Evolutionary conservation across 2,888 invertebrate species (phyloP).

Genomic region (Athripsodes cinereus): DNA sequence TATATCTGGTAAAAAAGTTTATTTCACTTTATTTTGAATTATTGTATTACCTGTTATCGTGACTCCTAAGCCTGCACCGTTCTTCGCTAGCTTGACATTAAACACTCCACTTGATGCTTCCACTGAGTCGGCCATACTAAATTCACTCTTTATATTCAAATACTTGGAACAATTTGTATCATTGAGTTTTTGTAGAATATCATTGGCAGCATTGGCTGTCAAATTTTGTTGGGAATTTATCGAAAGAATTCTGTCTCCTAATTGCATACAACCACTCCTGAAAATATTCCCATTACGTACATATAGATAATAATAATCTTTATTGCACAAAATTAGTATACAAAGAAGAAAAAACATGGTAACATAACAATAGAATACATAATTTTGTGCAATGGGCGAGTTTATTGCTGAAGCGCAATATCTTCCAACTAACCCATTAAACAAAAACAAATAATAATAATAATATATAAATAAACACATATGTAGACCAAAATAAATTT

Average conservation of each 20-base stretch:
- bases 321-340: neutral
- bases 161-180: slow-evolving; percentile 55
- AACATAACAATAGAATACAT: too few species aligned
- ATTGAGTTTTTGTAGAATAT: slow-evolving; percentile 51
- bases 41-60: slow-evolving; percentile 69
- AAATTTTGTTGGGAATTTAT: slow-evolving; percentile 74
- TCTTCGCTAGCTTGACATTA: slow-evolving; percentile 79
- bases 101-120: slow-evolving; percentile 88
- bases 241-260: slow-evolving; percentile 77
- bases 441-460: too few species aligned
- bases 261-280: slow-evolving; percentile 68
- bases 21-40: neutral
- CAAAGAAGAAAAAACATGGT: neutral
- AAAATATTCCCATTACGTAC: slow-evolving; percentile 21
- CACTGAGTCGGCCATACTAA: slow-evolving; percentile 86
- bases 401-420: too few species aligned
- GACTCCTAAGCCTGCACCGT: slow-evolving; percentile 76
- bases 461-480: too few species aligned
- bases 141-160: slow-evolving; percentile 77
- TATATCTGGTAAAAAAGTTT: neutral
- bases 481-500: too few species aligned
- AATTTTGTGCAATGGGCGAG: too few species aligned
- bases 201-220: slow-evolving; percentile 55
- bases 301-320: neutral
- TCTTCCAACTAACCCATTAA: too few species aligned